These are phyloP conservation scores for Heteromyza rotundicornis DNA, from an alignment of 2,888 invertebrate species.

Conservation along the genomic window DNA sequence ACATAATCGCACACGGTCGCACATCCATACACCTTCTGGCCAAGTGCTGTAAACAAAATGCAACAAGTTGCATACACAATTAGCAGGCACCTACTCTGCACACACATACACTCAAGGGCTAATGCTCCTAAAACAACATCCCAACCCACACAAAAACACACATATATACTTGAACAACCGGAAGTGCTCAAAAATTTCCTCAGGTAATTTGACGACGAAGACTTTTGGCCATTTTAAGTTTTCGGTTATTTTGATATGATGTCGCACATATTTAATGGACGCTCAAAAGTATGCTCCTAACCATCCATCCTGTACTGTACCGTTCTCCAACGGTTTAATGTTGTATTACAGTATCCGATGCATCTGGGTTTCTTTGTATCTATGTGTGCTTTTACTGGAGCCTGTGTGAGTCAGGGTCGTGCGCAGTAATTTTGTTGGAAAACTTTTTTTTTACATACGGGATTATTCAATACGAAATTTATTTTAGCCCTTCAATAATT, in stretches of 20 bases:
- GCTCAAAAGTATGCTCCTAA: slow-evolving; percentile 9
- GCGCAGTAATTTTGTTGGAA: too few relatives aligned
- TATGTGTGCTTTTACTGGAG: slow-evolving; percentile 26
- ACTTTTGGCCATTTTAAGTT: slow-evolving; percentile 52
- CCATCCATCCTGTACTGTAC: not conserved
- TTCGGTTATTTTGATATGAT: slow-evolving; percentile 19
- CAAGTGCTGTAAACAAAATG: slow-evolving; percentile 29
- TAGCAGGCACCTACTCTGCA: slow-evolving; percentile 31
- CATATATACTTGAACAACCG: slow-evolving; percentile 3
- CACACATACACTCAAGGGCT: slow-evolving; percentile 27
- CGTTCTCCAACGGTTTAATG: not conserved
- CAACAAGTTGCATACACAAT: slow-evolving; percentile 54
- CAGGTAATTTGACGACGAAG: slow-evolving; percentile 45
- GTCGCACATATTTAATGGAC: slow-evolving; percentile 9
- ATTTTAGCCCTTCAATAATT: too few relatives aligned
- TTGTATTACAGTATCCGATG: too few relatives aligned
- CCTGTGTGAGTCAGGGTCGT: slow-evolving; percentile 10
- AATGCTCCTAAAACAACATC: too few relatives aligned
- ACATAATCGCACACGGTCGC: not conserved
- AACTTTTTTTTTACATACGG: too few relatives aligned
- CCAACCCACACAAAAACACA: slow-evolving; percentile 17
- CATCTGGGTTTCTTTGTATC: not conserved
- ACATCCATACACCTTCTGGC: not conserved
- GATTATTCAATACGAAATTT: too few relatives aligned
- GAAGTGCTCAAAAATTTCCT: slow-evolving; percentile 43